Evolutionary conservation across 2,888 invertebrate genomes (phyloP), one percentile per base, ranked within the genome.

Genomic region (Acanthosepion pharaonis): DNA sequence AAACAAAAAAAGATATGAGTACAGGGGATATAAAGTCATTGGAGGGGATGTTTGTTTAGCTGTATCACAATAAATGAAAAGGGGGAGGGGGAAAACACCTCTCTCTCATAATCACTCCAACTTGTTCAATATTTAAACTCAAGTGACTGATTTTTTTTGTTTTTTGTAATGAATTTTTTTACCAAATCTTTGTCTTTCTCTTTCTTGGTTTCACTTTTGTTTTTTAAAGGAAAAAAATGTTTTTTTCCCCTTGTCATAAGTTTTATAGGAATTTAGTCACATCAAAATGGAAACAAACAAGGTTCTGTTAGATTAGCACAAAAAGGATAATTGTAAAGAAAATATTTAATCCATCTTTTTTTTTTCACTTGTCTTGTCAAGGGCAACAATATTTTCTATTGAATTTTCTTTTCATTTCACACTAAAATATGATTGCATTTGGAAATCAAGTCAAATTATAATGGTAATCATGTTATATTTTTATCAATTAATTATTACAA

Each of bases 81-180:
- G n/a, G 49, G n/a, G 93, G 28, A n/a, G 18, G 28, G n/a, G 93
- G 28, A 18, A 28, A 49, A 53, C 28, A 53, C 93, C 51, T 53
- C 93, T 93, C 93, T 93, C n/a, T n/a, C 78, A 78, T 78, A 53
- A 53, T 93, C 93, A 93, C 93, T 93, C 93, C 93, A 93, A 93
- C 93, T 93, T 93, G 93, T 93, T 93, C 53, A 93, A 93, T 93
- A 93, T 53, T 93, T 53, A 93, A 93, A 93, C 78, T 78, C 78
- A n/a, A 78, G 78, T 78, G 78, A 78, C 78, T 78, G 78, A 78
- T 33, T 18, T 78, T 78, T 78, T 3, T 42, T 42, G 42, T 42
- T 42, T 42, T 42, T 42, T 42, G 42, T 42, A 42, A 42, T 78
- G 15, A 78, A n/a, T 78, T 15, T 78, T 78, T 33, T 78, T 78